Conservation (phyloP, 2,113 vertebrate genomes). For the Dendrocopos noguchii region DNA sequence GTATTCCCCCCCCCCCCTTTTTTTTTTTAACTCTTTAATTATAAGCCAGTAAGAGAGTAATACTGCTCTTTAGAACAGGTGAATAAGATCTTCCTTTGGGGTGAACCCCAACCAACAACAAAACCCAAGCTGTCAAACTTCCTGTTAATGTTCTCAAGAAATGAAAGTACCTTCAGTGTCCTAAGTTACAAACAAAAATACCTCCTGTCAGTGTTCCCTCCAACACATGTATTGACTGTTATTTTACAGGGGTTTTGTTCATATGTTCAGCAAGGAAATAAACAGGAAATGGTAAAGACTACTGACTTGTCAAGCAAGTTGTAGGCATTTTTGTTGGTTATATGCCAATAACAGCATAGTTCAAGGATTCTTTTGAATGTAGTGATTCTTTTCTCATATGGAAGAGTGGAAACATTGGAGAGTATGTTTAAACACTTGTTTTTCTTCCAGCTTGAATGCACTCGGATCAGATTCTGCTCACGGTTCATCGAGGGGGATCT, state of each 20-base stretch:
- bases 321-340: background rate
- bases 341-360: background rate
- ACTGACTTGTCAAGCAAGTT: background rate
- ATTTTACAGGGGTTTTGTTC: background rate
- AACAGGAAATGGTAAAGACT: background rate
- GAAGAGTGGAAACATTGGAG: background rate
- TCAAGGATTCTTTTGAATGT: background rate
- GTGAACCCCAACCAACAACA: background rate
- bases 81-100: background rate
- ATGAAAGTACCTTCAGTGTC: background rate
- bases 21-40: background rate
- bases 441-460: constrained; percentile 84
- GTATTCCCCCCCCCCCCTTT: accelerated
- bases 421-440: background rate
- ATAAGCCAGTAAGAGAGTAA: background rate
- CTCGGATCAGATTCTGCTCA: constrained; percentile 84
- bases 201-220: background rate
- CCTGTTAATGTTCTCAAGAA: background rate
- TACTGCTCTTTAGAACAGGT: background rate
- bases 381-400: background rate
- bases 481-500: constrained; percentile 83
- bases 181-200: background rate
- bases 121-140: background rate
- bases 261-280: accelerated
- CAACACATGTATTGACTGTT: background rate